phyloP scores from a whole-genome alignment of 2,888 invertebrate species.

The Priocnemis perturbator region DNA sequence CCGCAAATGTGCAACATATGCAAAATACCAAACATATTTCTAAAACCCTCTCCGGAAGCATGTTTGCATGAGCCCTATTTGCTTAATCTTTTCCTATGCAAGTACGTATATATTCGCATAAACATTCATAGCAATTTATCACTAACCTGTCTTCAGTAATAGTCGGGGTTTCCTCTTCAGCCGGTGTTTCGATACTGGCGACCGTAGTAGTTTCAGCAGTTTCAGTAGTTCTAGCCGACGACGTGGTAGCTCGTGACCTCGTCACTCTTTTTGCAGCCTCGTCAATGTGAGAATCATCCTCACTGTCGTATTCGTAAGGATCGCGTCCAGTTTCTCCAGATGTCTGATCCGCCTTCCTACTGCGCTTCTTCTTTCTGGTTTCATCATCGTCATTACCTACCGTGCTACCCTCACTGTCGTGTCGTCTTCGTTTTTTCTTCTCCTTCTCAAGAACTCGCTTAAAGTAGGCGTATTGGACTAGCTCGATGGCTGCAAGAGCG shows the following conservation, averaged over 20 bases:
- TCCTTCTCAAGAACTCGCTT: constrained; percentile 93
- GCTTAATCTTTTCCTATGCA: too few relatives aligned
- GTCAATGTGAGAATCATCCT: constrained; percentile 72
- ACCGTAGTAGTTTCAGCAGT: constrained; percentile 5
- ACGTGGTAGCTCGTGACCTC: constrained; percentile 45
- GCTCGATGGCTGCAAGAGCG: constrained; percentile 93
- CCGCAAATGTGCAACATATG: not conserved
- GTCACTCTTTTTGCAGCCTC: constrained; percentile 57
- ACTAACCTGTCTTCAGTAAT: constrained; percentile 73
- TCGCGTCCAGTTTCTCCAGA: constrained; percentile 47
- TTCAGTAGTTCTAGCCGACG: constrained; percentile 19
- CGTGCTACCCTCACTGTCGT: constrained; percentile 72
- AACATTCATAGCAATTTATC: not conserved
- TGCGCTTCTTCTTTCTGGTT: constrained; percentile 72
- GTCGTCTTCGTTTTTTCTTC: constrained; percentile 81
- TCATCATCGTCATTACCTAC: constrained; percentile 56
- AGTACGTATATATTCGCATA: not conserved
- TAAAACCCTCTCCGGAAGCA: too few relatives aligned
- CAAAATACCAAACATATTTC: too few relatives aligned
- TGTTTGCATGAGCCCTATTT: too few relatives aligned
- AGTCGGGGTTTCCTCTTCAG: constrained; percentile 48
- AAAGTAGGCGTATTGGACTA: constrained; percentile 96
- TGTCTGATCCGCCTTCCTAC: constrained; percentile 64
- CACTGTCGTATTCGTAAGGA: constrained; percentile 41
- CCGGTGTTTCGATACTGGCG: too few relatives aligned